These are phyloP conservation scores for Saccostrea glomerata DNA, from an alignment of 1,140 invertebrate genomes.

Conservation along the genomic window DNA sequence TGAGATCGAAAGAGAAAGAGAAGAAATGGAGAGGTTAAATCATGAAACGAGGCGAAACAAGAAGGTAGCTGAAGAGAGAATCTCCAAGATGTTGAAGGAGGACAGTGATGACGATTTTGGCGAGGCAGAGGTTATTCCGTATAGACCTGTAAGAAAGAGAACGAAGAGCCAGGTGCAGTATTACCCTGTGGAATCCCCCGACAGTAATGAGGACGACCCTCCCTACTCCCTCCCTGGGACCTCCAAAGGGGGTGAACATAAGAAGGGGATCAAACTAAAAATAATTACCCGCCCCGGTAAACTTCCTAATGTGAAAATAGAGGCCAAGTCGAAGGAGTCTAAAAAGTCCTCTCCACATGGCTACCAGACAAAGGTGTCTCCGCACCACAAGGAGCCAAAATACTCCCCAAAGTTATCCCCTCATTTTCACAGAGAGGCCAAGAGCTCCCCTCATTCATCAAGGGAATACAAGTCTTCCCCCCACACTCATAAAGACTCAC, in stretches of 20 bases:
- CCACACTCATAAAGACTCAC: constrained; percentile 47
- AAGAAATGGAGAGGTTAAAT: constrained; percentile 52
- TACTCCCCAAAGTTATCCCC: constrained; percentile 50
- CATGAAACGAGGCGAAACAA: constrained; percentile 52
- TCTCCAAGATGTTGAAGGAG: constrained; percentile 42
- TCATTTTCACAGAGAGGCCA: constrained; percentile 43
- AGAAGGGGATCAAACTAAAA: constrained; percentile 77
- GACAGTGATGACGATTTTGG: constrained; percentile 57
- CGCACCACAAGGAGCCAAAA: constrained; percentile 39
- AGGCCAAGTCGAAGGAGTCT: constrained; percentile 14
- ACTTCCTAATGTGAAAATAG: constrained; percentile 47
- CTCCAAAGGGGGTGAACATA: constrained; percentile 73
- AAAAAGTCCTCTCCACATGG: constrained; percentile 34
- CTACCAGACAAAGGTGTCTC: constrained; percentile 47
- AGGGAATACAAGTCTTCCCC: constrained; percentile 34
- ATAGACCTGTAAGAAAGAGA: constrained; percentile 10
- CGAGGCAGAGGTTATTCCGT: constrained; percentile 31
- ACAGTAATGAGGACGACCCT: constrained; percentile 55
- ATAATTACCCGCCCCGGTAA: constrained; percentile 71
- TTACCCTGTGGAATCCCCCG: background rate
- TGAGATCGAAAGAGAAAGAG: constrained; percentile 49
- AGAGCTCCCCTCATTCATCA: constrained; percentile 43
- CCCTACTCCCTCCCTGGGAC: constrained; percentile 46
- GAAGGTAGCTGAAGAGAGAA: constrained; percentile 51
- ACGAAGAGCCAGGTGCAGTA: constrained; percentile 29